A percentile compares a stretch with the other conserved stretches of the same genome.
Evolutionary conservation across 2,797 vertebrate genomes (phyloP).

Genomic region (Buceros bicornis): DNA sequence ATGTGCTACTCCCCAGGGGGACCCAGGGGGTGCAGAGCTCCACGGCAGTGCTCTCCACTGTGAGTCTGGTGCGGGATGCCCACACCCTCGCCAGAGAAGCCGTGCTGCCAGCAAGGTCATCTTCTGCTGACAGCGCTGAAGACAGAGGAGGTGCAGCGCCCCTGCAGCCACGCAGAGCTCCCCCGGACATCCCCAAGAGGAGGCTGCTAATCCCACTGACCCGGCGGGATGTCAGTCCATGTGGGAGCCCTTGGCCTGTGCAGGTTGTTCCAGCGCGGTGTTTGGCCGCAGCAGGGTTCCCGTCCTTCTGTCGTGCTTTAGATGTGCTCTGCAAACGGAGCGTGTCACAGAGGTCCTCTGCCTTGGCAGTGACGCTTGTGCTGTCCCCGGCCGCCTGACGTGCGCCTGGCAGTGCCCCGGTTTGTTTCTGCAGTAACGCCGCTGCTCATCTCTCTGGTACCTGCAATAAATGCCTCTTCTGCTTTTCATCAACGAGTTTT

Average conservation of each 20-base stretch:
- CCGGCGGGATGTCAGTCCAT: not conserved
- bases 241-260: not conserved
- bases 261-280: not conserved
- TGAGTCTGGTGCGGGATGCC: accelerated
- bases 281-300: not conserved
- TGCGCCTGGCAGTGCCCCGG: not conserved
- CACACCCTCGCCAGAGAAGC: accelerated
- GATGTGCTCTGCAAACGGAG: not conserved
- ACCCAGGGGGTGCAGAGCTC: not conserved
- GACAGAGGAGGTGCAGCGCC: not conserved
- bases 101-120: accelerated
- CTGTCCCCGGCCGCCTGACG: not conserved
- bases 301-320: not conserved
- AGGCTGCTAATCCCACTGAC: not conserved
- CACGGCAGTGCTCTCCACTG: not conserved
- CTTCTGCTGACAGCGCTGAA: not conserved
- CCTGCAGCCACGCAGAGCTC: not conserved
- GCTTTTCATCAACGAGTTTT: not conserved
- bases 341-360: not conserved
- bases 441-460: not conserved
- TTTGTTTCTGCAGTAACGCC: not conserved
- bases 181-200: not conserved
- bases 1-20: not conserved
- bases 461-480: not conserved
- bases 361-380: not conserved